These are phyloP conservation scores for Nothocercus nigrocapillus DNA, from an alignment of 2,113 vertebrate genomes.

Conservation along the genomic window DNA sequence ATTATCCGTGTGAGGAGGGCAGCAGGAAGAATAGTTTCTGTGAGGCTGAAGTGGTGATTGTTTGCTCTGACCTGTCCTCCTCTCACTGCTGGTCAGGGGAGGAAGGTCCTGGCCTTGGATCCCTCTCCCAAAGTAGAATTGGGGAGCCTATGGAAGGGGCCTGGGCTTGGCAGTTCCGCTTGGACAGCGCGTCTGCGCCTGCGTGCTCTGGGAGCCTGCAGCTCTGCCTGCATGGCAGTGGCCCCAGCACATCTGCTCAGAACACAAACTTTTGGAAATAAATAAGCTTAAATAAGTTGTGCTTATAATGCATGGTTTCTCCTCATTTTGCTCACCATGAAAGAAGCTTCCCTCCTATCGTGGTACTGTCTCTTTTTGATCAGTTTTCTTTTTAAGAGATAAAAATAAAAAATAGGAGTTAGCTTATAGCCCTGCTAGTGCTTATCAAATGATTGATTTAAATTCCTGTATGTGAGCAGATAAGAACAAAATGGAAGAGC, in stretches of 20 bases:
- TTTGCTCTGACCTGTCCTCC: background rate
- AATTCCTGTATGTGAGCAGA: background rate
- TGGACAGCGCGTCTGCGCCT: background rate
- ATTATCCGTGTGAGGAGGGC: background rate
- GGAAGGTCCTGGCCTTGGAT: background rate
- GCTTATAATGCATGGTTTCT: background rate
- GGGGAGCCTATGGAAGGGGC: rapidly evolving
- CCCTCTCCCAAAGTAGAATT: background rate
- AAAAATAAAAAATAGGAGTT: background rate
- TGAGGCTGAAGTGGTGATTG: background rate
- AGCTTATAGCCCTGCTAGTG: background rate
- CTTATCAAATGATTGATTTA: background rate
- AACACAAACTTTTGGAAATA: background rate
- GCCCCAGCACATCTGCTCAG: background rate
- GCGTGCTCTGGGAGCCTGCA: background rate
- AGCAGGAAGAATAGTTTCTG: background rate
- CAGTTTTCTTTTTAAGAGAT: background rate
- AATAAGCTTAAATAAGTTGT: too few species aligned
- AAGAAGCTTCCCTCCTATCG: background rate
- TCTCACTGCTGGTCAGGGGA: background rate
- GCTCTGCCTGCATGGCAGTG: too few species aligned
- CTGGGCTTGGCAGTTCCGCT: background rate
- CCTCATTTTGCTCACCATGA: background rate
- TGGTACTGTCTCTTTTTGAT: background rate
- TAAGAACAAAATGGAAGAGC: background rate